Percentiles rank a stretch among this genome's conserved stretches.
Evolutionary conservation across 1,140 invertebrate genomes (phyloP).

Genomic region (Trichonephila clavipes): DNA sequence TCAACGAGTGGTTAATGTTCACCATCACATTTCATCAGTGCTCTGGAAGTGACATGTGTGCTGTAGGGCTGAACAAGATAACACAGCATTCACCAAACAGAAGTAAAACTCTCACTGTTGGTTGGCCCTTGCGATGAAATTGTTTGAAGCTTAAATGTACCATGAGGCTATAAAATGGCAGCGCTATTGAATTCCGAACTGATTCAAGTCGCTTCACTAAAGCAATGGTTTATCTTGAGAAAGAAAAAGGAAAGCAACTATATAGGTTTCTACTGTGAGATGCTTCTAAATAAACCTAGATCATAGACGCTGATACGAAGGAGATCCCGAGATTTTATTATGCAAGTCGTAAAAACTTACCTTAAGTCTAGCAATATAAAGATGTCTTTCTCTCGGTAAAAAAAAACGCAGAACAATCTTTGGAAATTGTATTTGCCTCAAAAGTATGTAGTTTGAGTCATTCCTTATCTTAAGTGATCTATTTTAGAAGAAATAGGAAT

Average conservation of each 20-base stretch:
- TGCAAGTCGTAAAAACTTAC: conserved; percentile 9
- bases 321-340: not conserved
- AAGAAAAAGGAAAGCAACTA: not conserved
- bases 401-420: not conserved
- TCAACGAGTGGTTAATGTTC: not conserved
- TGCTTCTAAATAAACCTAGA: not conserved
- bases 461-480: not conserved
- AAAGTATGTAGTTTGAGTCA: not conserved
- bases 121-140: not conserved
- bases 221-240: not conserved
- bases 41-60: not conserved
- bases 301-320: not conserved
- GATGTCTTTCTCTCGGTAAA: not conserved
- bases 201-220: not conserved
- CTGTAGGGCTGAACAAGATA: not conserved
- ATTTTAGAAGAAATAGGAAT: too few species aligned
- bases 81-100: not conserved
- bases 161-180: not conserved
- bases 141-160: conserved; percentile 15
- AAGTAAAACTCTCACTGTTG: not conserved
- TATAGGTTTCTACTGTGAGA: not conserved
- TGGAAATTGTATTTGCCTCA: not conserved
- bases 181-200: not conserved
- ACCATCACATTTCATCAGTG: not conserved
- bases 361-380: not conserved